These are phyloP conservation scores for Nomada ferruginata DNA, from an alignment of 2,888 invertebrate species.

Conservation along the genomic window DNA sequence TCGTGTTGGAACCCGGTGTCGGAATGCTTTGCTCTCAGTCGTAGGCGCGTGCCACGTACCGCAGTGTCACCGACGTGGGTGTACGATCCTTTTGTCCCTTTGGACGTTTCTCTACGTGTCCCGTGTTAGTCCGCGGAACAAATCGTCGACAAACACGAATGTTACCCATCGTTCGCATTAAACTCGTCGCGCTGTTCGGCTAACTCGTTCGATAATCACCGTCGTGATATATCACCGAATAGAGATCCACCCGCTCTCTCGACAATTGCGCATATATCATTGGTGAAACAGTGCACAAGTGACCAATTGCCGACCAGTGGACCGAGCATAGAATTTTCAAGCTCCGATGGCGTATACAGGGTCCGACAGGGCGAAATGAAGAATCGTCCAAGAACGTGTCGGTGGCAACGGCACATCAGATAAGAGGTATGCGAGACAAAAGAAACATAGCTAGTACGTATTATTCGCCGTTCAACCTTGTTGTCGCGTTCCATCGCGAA, in stretches of 20 bases:
- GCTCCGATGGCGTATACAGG: not conserved
- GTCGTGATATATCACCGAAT: not conserved
- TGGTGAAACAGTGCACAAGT: slow-evolving; percentile 2
- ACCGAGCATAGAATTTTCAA: not conserved
- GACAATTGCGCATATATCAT: not conserved
- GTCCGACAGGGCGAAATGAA: slow-evolving; percentile 13
- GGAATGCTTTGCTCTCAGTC: slow-evolving; percentile 80
- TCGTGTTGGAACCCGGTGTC: slow-evolving; percentile 73
- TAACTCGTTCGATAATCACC: not conserved
- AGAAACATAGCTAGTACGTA: not conserved
- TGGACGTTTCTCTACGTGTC: slow-evolving; percentile 11
- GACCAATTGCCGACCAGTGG: not conserved
- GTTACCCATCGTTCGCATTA: too few species aligned
- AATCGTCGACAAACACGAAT: not conserved
- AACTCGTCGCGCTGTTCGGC: too few species aligned
- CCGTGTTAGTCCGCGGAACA: not conserved
- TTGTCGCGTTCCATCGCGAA: not conserved
- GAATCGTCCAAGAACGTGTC: not conserved
- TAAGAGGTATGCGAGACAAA: slow-evolving; percentile 39
- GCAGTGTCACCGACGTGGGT: slow-evolving; percentile 34
- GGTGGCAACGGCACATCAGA: slow-evolving; percentile 12
- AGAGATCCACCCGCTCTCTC: too few species aligned
- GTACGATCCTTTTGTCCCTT: not conserved
- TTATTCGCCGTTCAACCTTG: not conserved
- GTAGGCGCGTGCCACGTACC: slow-evolving; percentile 78